Conservation (phyloP, 30 jellyfish, hydroid and myxozoan species). For the Aurelia sp. region DNA sequence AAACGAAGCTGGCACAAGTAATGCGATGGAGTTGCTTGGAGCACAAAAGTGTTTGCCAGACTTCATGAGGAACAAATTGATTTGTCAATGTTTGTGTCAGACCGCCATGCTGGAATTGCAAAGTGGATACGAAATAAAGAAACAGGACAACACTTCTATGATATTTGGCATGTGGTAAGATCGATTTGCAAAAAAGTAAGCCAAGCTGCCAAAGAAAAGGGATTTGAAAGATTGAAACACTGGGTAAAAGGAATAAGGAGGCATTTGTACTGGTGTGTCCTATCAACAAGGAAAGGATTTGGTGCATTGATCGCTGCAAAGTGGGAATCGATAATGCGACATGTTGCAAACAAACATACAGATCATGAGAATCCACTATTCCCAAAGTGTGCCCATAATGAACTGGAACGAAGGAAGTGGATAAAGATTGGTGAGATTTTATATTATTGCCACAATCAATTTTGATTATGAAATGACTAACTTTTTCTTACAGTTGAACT, state of each 20-base stretch:
- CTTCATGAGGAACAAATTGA: not conserved
- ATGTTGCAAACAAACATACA: constrained; percentile 5
- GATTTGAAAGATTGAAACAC: constrained; percentile 9
- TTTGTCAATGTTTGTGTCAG: constrained; percentile 14
- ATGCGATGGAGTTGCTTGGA: not conserved
- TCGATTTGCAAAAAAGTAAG: not conserved
- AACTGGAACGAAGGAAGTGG: not conserved
- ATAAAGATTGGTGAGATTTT: too few relatives aligned
- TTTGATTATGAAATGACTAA: too few relatives aligned
- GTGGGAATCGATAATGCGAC: constrained; percentile 19
- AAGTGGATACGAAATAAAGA: constrained; percentile 3
- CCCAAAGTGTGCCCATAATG: constrained; percentile 8
- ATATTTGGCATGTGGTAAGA: constrained; percentile 13
- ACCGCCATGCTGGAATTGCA: constrained; percentile 32
- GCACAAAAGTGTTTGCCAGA: constrained; percentile 1
- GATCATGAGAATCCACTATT: constrained; percentile 6
- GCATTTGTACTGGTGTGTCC: constrained; percentile 29
- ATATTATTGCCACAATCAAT: too few relatives aligned
- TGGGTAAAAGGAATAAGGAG: constrained; percentile 21
- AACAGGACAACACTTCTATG: constrained; percentile 9
- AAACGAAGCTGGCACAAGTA: not conserved
- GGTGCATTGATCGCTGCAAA: not conserved
- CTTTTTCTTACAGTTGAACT: too few relatives aligned
- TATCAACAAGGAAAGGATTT: constrained; percentile 19
- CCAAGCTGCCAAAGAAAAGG: constrained; percentile 19